Conservation (phyloP, 30 jellyfish, hydroid and myxozoan species). For the Catostylus mosaicus region DNA sequence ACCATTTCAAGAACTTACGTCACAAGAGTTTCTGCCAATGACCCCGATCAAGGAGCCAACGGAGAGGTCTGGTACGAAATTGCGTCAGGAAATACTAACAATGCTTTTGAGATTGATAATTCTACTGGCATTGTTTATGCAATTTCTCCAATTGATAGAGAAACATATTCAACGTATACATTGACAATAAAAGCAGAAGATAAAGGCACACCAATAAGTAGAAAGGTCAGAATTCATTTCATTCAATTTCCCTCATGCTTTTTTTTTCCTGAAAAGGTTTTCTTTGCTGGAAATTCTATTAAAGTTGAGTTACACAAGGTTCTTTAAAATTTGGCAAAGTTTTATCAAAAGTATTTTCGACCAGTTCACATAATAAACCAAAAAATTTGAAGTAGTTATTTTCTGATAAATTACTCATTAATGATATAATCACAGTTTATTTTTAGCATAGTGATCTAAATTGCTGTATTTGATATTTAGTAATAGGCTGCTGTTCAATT, state of each 20-base stretch:
- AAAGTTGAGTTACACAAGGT: no score
- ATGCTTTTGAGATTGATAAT: conserved; percentile 43
- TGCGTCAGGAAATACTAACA: conserved; percentile 58
- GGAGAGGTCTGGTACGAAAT: conserved; percentile 83
- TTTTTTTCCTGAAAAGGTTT: not conserved
- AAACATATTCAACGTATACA: conserved; percentile 37
- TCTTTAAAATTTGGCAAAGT: no score
- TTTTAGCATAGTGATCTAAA: no score
- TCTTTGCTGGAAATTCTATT: no score
- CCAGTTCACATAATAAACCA: no score
- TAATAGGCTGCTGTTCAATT: no score
- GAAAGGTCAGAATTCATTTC: conserved; percentile 32
- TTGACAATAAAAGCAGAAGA: conserved; percentile 69
- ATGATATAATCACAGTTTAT: no score
- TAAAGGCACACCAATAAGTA: conserved; percentile 66
- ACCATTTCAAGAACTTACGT: conserved; percentile 39
- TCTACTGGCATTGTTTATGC: conserved; percentile 58
- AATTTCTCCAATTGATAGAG: conserved; percentile 53
- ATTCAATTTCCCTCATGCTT: not conserved
- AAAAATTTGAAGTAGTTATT: no score
- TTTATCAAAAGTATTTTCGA: no score
- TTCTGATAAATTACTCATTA: no score
- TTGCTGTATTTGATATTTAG: no score
- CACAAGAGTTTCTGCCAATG: conserved; percentile 72
- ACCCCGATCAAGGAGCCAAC: conserved; percentile 75